phyloP scores from a whole-genome alignment of 2,888 invertebrate species.

The Alloplasta piceator region DNA sequence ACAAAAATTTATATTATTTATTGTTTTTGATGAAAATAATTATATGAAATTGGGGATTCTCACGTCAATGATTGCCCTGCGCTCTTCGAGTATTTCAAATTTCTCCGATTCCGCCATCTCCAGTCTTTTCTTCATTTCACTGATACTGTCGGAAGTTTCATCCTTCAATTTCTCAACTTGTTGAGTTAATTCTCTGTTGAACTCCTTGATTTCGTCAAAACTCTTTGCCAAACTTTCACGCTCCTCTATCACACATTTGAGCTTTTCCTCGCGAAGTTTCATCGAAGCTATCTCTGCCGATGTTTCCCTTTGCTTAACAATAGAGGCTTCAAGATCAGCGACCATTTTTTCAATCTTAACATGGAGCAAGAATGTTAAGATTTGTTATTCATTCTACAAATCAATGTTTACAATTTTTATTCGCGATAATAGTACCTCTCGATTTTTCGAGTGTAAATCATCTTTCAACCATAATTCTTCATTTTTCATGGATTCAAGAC shows the following conservation, averaged over 20 bases:
- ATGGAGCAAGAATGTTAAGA: background rate
- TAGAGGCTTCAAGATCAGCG: conserved; percentile 39
- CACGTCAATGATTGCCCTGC: conserved; percentile 28
- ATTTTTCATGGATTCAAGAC: conserved; percentile 19
- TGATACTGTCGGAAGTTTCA: conserved; percentile 35
- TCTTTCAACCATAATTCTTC: conserved; percentile 44
- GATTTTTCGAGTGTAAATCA: conserved; percentile 37
- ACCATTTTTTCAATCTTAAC: conserved; percentile 35
- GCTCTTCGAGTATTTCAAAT: conserved; percentile 15
- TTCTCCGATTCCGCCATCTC: conserved; percentile 37
- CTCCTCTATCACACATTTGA: conserved; percentile 28
- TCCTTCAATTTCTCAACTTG: conserved; percentile 50
- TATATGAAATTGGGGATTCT: background rate
- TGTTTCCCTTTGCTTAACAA: conserved; percentile 13
- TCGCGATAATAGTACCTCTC: conserved; percentile 8
- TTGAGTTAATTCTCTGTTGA: conserved; percentile 32
- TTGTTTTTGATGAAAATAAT: background rate
- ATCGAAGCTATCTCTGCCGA: conserved; percentile 34
- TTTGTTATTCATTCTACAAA: too few species aligned
- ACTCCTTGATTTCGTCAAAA: conserved; percentile 20
- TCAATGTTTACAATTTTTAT: too few species aligned
- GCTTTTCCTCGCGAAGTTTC: conserved; percentile 32
- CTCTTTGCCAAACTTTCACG: conserved; percentile 43
- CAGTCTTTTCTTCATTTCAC: conserved; percentile 46
- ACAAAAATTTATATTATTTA: background rate